Percentiles rank a stretch among this genome's conserved stretches.
phyloP scores from a whole-genome alignment of 2,888 invertebrate species.

The Monopis laevigella region DNA sequence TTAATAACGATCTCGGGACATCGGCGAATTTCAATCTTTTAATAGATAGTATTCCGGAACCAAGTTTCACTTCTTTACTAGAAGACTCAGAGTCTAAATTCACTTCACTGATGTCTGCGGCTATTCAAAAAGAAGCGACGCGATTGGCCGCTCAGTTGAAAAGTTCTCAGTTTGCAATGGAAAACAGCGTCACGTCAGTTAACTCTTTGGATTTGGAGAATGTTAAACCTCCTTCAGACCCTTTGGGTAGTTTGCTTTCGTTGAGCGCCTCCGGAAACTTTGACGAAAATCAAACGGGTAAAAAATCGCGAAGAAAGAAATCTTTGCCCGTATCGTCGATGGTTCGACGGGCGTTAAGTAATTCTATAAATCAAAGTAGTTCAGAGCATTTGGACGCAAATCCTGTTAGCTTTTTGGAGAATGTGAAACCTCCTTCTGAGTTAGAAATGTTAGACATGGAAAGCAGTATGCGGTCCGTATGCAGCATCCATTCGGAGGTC shows the following conservation, averaged over 20 bases:
- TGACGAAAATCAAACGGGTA: slow-evolving; percentile 46
- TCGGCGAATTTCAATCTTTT: slow-evolving; percentile 25
- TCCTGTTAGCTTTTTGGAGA: slow-evolving; percentile 75
- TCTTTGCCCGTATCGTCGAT: slow-evolving; percentile 76
- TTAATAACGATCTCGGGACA: slow-evolving; percentile 22
- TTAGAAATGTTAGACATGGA: slow-evolving; percentile 84
- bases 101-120: slow-evolving; percentile 74
- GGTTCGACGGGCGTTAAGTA: slow-evolving; percentile 75
- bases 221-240: slow-evolving; percentile 79
- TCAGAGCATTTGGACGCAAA: slow-evolving; percentile 72
- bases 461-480: slow-evolving; percentile 84
- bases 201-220: slow-evolving; percentile 76
- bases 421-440: slow-evolving; percentile 84
- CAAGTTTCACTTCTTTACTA: slow-evolving; percentile 40
- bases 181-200: slow-evolving; percentile 69
- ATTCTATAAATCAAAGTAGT: slow-evolving; percentile 60
- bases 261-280: slow-evolving; percentile 58
- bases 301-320: slow-evolving; percentile 68
- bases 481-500: slow-evolving; percentile 83
- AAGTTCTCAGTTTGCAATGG: slow-evolving; percentile 45
- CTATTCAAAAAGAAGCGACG: slow-evolving; percentile 81
- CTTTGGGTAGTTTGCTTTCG: slow-evolving; percentile 75
- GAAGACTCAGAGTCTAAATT: slow-evolving; percentile 63
- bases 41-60: slow-evolving; percentile 37
- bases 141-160: slow-evolving; percentile 64